phyloP scores from a whole-genome alignment of 2,888 invertebrate genomes.

The Anoplius nigerrimus region DNA sequence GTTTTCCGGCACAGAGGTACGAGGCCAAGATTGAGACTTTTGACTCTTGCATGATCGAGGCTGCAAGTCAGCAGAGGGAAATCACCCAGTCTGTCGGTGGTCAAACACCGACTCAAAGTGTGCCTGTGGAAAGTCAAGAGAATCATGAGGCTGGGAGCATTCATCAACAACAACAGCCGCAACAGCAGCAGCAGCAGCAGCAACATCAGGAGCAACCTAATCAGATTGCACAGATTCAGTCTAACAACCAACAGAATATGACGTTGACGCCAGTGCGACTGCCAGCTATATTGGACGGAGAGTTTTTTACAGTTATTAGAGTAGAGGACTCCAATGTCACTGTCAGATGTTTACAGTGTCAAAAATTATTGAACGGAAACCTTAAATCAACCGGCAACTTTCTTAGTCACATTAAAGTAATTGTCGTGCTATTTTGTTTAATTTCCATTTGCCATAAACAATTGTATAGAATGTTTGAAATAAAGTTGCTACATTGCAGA shows the following conservation, averaged over 20 bases:
- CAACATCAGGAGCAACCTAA: constrained; percentile 51
- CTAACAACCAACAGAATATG: constrained; percentile 63
- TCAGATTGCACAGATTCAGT: constrained; percentile 60
- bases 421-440: constrained; percentile 11
- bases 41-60: constrained; percentile 67
- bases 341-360: constrained; percentile 71
- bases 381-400: constrained; percentile 73
- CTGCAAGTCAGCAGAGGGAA: constrained; percentile 58
- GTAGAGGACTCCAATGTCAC: constrained; percentile 73
- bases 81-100: constrained; percentile 57
- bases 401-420: constrained; percentile 72
- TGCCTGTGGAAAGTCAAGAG: constrained; percentile 58
- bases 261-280: constrained; percentile 70
- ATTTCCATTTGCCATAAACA: background rate
- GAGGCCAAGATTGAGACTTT: constrained; percentile 70
- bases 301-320: constrained; percentile 70
- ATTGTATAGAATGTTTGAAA: constrained; percentile 8
- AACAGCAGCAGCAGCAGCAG: constrained; percentile 48
- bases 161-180: constrained; percentile 40
- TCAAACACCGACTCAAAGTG: constrained; percentile 50
- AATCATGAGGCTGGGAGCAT: constrained; percentile 51
- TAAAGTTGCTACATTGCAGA: constrained; percentile 53
- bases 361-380: constrained; percentile 71
- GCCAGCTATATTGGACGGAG: constrained; percentile 72
- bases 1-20: constrained; percentile 64